These are phyloP conservation scores for Aphidoletes aphidimyza DNA, from an alignment of 2,888 invertebrate species.

Conservation along the genomic window DNA sequence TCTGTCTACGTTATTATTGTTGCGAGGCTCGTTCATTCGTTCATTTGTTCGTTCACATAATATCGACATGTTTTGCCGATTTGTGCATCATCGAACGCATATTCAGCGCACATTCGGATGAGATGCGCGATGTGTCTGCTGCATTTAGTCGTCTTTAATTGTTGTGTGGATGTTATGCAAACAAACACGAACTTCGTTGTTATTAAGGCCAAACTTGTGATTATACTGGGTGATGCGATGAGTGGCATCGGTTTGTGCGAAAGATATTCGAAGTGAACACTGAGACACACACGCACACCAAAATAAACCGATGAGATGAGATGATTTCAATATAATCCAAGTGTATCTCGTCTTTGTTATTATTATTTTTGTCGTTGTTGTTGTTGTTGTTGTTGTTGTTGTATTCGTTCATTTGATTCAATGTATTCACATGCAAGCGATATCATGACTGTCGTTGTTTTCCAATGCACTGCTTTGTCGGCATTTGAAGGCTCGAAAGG, in stretches of 20 bases:
- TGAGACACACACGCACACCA: no score
- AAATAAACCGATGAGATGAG: background rate
- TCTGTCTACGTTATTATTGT: background rate
- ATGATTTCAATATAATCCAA: slow-evolving; percentile 22
- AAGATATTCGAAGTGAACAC: no score
- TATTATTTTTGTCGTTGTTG: no score
- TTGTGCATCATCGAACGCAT: background rate
- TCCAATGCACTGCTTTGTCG: slow-evolving; percentile 31
- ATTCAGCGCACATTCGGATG: background rate
- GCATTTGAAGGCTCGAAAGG: background rate
- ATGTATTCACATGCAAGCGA: no score
- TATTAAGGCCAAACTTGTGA: slow-evolving; percentile 51
- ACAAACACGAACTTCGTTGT: slow-evolving; percentile 48
- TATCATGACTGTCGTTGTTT: no score
- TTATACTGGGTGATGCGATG: slow-evolving; percentile 45
- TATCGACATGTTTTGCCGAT: slow-evolving; percentile 13
- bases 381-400: no score
- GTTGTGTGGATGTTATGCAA: slow-evolving; percentile 38
- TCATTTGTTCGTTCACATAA: background rate
- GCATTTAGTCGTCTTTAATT: slow-evolving; percentile 29
- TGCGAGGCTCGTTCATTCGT: background rate
- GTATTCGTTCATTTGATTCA: no score
- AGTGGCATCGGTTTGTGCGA: background rate
- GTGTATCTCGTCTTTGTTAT: no score
- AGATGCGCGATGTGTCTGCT: background rate